phyloP scores from a whole-genome alignment of 2,113 vertebrate species.

The Origma solitaria region DNA sequence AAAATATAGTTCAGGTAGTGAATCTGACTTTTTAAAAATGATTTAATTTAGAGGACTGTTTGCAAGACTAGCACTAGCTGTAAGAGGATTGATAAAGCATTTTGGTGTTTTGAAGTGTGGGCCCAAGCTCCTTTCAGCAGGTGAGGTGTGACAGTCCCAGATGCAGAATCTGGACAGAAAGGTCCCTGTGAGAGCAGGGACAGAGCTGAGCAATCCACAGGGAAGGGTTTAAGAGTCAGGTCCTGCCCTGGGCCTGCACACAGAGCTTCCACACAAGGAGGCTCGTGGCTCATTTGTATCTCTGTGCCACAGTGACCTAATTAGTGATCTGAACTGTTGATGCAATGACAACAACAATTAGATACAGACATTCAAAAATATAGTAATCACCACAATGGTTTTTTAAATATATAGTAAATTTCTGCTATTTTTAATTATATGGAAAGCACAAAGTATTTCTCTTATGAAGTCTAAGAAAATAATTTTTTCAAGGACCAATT shows the following conservation, averaged over 20 bases:
- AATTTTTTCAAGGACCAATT: neutral
- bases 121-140: neutral
- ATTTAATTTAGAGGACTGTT: neutral
- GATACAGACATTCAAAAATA: neutral
- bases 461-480: neutral
- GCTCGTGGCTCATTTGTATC: neutral
- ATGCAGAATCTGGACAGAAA: neutral
- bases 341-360: neutral
- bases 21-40: neutral
- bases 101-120: neutral
- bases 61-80: neutral
- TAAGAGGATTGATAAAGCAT: neutral
- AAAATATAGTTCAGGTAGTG: neutral
- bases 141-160: neutral
- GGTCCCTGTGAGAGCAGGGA: neutral
- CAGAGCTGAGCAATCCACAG: neutral
- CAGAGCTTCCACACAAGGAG: neutral
- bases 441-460: neutral
- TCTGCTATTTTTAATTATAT: neutral
- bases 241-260: neutral
- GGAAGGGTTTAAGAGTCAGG: neutral
- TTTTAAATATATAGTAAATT: neutral
- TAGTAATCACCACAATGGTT: neutral
- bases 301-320: neutral
- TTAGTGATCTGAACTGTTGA: neutral